A percentile compares a stretch with the other conserved stretches of the same genome.
phyloP scores from a whole-genome alignment of 2,888 invertebrate species.

The Celastrina argiolus region DNA sequence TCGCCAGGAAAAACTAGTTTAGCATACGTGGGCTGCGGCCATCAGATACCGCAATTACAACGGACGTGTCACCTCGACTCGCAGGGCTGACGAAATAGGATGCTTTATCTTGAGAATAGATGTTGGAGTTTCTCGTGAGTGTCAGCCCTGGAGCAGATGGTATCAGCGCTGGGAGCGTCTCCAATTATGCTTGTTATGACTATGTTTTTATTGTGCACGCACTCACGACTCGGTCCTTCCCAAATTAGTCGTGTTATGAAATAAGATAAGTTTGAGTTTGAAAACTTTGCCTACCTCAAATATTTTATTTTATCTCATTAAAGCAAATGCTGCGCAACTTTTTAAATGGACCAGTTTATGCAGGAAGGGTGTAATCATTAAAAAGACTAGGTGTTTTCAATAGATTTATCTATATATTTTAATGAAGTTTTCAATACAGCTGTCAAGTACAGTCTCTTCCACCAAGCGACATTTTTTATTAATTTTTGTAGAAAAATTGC shows the following conservation, averaged over 20 bases:
- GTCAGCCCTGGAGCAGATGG: constrained; percentile 26
- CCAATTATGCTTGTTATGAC: constrained; percentile 56
- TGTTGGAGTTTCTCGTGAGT: background rate
- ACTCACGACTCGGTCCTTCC: constrained; percentile 30
- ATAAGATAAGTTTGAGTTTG: too few relatives aligned
- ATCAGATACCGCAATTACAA: constrained; percentile 71
- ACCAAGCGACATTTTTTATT: constrained; percentile 48
- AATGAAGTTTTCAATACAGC: constrained; percentile 75
- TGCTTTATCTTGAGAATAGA: too few relatives aligned
- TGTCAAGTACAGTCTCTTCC: constrained; percentile 65
- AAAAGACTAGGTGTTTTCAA: constrained; percentile 67
- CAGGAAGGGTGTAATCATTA: constrained; percentile 19
- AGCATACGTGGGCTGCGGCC: constrained; percentile 56
- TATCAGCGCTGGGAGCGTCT: constrained; percentile 53
- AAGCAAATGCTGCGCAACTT: too few relatives aligned
- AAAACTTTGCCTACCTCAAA: constrained; percentile 10
- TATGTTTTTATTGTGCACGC: constrained; percentile 36
- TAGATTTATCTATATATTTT: constrained; percentile 79
- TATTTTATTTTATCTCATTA: background rate
- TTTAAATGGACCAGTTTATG: background rate
- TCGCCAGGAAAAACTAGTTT: constrained; percentile 55
- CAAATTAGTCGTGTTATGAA: constrained; percentile 23
- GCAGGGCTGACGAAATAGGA: background rate
- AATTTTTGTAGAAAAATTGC: constrained; percentile 59
- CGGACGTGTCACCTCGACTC: constrained; percentile 68